These are phyloP conservation scores for Mirza zaza DNA, from an alignment of 2,113 vertebrate genomes.

Conservation along the genomic window DNA sequence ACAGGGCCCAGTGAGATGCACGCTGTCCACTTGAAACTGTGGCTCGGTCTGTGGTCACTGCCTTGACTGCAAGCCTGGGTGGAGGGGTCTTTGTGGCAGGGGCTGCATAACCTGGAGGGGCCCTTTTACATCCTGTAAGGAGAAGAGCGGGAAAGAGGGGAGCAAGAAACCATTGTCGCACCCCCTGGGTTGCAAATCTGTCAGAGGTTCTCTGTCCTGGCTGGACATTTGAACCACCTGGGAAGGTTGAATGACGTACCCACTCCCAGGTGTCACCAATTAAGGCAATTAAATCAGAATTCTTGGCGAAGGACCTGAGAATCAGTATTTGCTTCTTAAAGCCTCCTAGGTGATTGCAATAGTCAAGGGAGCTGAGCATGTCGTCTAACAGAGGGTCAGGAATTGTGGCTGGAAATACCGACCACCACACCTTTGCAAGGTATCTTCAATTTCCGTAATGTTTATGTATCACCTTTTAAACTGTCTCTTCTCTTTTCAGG, in stretches of 20 bases:
- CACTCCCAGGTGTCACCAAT: too few species aligned
- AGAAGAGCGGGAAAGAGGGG: background rate
- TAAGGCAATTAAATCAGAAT: background rate
- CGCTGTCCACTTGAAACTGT: background rate
- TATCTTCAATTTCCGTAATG: background rate
- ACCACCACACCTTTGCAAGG: background rate
- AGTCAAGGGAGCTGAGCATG: background rate
- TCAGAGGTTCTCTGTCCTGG: background rate
- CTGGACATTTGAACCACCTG: background rate
- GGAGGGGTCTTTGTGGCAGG: background rate
- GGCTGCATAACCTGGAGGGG: background rate
- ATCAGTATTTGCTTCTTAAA: too few species aligned
- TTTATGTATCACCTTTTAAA: background rate
- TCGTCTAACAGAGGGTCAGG: background rate
- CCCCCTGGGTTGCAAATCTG: background rate
- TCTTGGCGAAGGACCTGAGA: background rate
- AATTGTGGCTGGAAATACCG: background rate
- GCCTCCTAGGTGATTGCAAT: background rate
- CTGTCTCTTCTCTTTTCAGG: background rate
- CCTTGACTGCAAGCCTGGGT: background rate
- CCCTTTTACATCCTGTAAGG: background rate
- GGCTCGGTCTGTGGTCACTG: background rate
- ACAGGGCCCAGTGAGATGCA: too few species aligned
- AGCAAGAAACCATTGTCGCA: background rate
- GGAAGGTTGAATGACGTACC: background rate